phyloP scores from a whole-genome alignment of 2,113 vertebrate species.

The Lepisosteus osseus region DNA sequence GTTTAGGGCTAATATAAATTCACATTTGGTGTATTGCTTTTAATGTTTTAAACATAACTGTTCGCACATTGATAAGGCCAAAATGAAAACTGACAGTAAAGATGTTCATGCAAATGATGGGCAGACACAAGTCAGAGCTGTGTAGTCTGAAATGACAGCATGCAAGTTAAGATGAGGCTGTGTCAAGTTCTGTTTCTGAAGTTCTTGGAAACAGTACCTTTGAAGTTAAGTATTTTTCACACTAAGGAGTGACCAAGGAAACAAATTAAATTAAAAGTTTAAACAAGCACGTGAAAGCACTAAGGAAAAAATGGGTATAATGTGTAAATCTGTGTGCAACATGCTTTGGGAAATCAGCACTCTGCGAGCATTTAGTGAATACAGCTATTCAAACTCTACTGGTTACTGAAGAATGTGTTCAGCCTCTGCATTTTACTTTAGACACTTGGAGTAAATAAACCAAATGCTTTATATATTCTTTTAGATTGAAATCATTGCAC shows the following conservation, averaged over 20 bases:
- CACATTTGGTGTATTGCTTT: too few relatives aligned
- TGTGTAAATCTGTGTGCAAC: conserved; percentile 1
- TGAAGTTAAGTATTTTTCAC: neutral
- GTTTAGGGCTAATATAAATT: too few relatives aligned
- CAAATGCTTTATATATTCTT: too few relatives aligned
- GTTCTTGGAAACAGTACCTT: too few relatives aligned
- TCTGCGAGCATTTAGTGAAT: conserved; percentile 5
- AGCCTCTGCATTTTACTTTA: conserved; percentile 4
- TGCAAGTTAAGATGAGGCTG: neutral
- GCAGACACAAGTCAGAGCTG: neutral
- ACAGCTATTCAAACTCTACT: conserved; percentile 4
- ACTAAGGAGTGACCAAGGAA: neutral
- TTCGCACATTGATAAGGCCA: neutral
- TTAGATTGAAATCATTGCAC: too few relatives aligned
- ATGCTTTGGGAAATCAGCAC: neutral
- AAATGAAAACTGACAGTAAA: neutral
- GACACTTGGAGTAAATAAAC: neutral
- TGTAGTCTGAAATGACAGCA: neutral
- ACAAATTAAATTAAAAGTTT: neutral
- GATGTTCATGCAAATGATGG: neutral
- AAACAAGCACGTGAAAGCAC: neutral
- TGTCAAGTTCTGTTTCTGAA: neutral
- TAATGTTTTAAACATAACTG: too few relatives aligned
- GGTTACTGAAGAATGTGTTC: neutral
- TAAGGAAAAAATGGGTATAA: neutral